phyloP scores from a whole-genome alignment of 2,797 vertebrate genomes.

The Sebastes cheni region DNA sequence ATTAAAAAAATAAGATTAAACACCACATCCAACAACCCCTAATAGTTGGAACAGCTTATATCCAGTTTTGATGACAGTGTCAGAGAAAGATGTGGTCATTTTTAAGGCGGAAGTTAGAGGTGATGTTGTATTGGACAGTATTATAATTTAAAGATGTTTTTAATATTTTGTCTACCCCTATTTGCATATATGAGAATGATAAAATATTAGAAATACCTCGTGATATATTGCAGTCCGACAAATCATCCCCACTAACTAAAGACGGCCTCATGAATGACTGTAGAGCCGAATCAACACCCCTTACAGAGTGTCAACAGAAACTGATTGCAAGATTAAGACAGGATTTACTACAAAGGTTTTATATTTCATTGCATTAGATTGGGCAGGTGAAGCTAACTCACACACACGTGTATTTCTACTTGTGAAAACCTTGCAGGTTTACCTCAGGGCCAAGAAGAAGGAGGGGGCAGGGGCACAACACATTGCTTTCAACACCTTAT shows the following conservation, averaged over 20 bases:
- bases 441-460: background rate
- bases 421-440: background rate
- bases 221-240: background rate
- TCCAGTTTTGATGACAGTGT: background rate
- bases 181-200: background rate
- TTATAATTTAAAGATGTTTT: fast-evolving
- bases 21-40: background rate
- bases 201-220: background rate
- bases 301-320: background rate
- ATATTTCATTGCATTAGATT: background rate
- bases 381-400: background rate
- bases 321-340: background rate
- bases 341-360: background rate
- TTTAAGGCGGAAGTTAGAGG: fast-evolving
- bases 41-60: background rate
- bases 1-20: background rate
- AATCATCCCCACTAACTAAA: background rate
- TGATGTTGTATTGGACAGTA: background rate
- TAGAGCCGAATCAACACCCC: background rate
- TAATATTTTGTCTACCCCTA: background rate
- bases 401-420: background rate
- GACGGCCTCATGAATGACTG: background rate
- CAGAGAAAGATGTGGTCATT: background rate
- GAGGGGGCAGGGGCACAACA: background rate
- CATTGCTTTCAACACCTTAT: background rate